Percentiles rank a stretch among this genome's conserved stretches.
phyloP scores from a whole-genome alignment of 2,888 invertebrate genomes.

The Junonia oenone region DNA sequence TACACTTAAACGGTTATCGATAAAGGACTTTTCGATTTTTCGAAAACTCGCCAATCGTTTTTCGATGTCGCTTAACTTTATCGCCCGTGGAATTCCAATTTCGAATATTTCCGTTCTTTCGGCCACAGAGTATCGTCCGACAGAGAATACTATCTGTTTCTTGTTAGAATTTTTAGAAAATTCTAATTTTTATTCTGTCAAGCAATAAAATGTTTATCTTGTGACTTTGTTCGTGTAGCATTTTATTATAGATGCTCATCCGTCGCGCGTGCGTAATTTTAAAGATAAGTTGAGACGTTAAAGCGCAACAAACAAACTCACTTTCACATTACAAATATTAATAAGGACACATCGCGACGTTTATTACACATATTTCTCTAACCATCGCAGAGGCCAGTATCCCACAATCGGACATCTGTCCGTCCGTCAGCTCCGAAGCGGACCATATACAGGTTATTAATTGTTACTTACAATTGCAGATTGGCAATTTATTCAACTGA shows the following conservation, averaged over 20 bases:
- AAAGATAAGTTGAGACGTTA: neutral
- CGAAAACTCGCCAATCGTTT: constrained; percentile 22
- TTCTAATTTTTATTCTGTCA: constrained; percentile 32
- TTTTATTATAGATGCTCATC: too few relatives aligned
- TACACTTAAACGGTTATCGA: constrained; percentile 32
- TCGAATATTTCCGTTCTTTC: constrained; percentile 13
- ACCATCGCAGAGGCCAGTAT: constrained; percentile 11
- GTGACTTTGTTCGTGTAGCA: too few relatives aligned
- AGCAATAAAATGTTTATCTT: too few relatives aligned
- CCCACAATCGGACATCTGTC: constrained; percentile 40
- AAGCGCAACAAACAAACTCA: neutral
- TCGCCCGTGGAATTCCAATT: constrained; percentile 19
- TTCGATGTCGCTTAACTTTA: constrained; percentile 11
- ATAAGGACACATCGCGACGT: neutral
- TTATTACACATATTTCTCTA: constrained; percentile 13
- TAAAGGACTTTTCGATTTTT: constrained; percentile 30
- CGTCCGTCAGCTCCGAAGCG: constrained; percentile 46
- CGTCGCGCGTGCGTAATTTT: neutral
- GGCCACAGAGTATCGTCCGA: constrained; percentile 7
- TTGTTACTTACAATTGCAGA: constrained; percentile 65
- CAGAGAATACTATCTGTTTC: constrained; percentile 15
- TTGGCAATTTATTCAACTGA: constrained; percentile 60
- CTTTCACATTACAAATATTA: neutral
- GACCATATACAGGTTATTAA: constrained; percentile 60
- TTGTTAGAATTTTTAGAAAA: constrained; percentile 18